phyloP scores from a whole-genome alignment of 2,888 invertebrate genomes.

The Gibbula magus region DNA sequence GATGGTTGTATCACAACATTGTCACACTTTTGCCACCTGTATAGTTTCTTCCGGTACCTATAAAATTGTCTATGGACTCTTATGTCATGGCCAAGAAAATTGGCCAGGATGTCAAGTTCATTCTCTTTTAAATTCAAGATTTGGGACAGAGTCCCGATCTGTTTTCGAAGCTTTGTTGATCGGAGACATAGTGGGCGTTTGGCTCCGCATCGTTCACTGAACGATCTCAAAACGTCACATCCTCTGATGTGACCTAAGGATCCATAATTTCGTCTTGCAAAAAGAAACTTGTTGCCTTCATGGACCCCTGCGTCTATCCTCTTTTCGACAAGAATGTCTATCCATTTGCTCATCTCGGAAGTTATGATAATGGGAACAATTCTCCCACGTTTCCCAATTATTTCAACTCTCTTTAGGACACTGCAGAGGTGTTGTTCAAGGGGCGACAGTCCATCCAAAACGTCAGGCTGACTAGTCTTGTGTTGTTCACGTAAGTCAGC shows the following conservation, averaged over 20 bases:
- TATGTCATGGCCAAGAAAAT: constrained; percentile 36
- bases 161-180: constrained; percentile 37
- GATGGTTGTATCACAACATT: no score
- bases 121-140: constrained; percentile 36
- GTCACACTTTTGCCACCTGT: constrained; percentile 29
- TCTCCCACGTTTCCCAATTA: constrained; percentile 22
- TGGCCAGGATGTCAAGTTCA: constrained; percentile 35
- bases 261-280: not conserved
- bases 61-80: constrained; percentile 37
- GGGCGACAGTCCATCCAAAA: constrained; percentile 1
- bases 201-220: not conserved
- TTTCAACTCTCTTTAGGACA: constrained; percentile 9
- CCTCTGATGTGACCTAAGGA: constrained; percentile 16
- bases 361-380: constrained; percentile 25
- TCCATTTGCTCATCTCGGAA: not conserved
- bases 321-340: not conserved
- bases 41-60: constrained; percentile 30
- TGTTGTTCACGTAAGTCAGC: not conserved
- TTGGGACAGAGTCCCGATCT: constrained; percentile 37
- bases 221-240: not conserved
- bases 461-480: not conserved
- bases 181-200: constrained; percentile 24
- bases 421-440: constrained; percentile 10
- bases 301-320: constrained; percentile 17
- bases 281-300: constrained; percentile 14